Evolutionary conservation across 2,113 vertebrate species (phyloP).

Genomic region (Lagopus leucura): DNA sequence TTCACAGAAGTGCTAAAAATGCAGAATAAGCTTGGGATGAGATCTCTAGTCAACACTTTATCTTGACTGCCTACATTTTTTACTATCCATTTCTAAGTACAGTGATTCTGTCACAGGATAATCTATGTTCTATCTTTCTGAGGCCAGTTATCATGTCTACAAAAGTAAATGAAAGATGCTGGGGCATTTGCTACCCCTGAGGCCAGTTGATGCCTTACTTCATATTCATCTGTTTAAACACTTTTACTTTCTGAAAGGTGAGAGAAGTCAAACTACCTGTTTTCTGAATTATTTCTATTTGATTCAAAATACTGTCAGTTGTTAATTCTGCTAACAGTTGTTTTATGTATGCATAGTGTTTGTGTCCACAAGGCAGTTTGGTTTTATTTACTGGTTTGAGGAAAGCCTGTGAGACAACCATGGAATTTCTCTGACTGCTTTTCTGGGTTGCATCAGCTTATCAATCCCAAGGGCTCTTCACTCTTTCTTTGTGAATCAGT

Average conservation of each 20-base stretch:
- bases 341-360: not conserved
- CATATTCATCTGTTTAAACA: not conserved
- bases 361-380: not conserved
- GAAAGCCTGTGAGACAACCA: not conserved
- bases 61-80: not conserved
- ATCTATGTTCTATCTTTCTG: not conserved
- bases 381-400: not conserved
- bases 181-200: not conserved
- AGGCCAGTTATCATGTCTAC: not conserved
- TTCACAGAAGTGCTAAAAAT: slow-evolving; percentile 19
- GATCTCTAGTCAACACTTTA: slow-evolving; percentile 36
- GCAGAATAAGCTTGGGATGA: slow-evolving; percentile 27
- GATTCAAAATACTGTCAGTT: not conserved
- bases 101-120: not conserved
- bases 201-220: not conserved
- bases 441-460: not conserved
- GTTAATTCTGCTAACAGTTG: not conserved
- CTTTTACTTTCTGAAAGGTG: not conserved
- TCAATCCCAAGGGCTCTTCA: not conserved
- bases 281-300: not conserved
- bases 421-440: not conserved
- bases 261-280: not conserved
- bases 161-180: not conserved
- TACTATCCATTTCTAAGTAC: not conserved
- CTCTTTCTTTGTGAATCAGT: not conserved